Percentiles rank a stretch among this genome's conserved stretches.
Conservation (phyloP, 2,888 invertebrate species). For the Eretmocerus hayati region DNA sequence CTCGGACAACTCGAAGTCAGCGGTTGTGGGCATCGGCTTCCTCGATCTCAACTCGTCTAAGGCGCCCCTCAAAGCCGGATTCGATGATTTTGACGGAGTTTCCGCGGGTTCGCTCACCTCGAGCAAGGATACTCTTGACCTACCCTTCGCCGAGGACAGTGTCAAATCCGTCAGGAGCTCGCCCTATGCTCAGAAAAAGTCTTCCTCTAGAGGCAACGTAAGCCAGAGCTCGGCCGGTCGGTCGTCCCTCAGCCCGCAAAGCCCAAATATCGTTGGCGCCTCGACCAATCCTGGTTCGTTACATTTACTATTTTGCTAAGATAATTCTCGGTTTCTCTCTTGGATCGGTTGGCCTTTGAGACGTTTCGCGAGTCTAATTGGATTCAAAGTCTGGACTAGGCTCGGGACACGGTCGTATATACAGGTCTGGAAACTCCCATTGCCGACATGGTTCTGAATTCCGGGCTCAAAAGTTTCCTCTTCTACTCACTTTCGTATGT, state of each 20-base stretch:
- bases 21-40: conserved; percentile 29
- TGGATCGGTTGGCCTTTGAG: neutral
- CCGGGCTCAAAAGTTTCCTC: too few relatives aligned
- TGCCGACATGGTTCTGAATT: too few relatives aligned
- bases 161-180: conserved; percentile 38
- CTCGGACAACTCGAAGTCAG: conserved; percentile 24
- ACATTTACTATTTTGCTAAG: neutral
- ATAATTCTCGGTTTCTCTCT: neutral
- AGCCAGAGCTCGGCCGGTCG: conserved; percentile 35
- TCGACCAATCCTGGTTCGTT: conserved; percentile 14
- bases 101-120: conserved; percentile 39
- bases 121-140: conserved; percentile 39
- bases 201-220: conserved; percentile 31
- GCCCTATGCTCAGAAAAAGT: conserved; percentile 36
- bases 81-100: conserved; percentile 43
- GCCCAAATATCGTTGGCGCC: conserved; percentile 13
- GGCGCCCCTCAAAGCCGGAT: conserved; percentile 39
- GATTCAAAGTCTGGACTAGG: too few relatives aligned
- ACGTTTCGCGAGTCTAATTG: too few relatives aligned
- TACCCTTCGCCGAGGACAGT: conserved; percentile 41
- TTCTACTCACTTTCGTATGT: too few relatives aligned
- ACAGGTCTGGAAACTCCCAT: too few relatives aligned
- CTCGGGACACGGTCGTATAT: too few relatives aligned
- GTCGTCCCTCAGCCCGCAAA: conserved; percentile 36
- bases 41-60: conserved; percentile 39